Conservation (phyloP, 2,113 vertebrate genomes). For the Eonycteris spelaea region DNA sequence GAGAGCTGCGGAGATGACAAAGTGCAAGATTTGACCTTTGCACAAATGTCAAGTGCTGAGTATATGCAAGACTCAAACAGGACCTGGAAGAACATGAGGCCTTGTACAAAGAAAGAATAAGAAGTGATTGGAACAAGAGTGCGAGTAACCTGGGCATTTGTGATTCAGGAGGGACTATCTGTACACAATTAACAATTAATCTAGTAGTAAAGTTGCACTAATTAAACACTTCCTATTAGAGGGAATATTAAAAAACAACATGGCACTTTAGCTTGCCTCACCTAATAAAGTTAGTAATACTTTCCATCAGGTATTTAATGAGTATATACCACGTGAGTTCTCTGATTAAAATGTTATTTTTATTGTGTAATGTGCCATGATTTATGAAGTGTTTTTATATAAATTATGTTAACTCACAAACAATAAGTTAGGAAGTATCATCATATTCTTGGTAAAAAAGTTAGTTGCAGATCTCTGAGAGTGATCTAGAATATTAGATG, state of each 20-base stretch:
- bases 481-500: not conserved
- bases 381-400: not conserved
- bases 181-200: not conserved
- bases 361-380: not conserved
- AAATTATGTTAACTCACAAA: not conserved
- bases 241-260: not conserved
- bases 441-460: not conserved
- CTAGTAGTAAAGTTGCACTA: not conserved
- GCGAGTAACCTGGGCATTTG: not conserved
- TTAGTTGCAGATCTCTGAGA: not conserved
- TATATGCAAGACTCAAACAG: not conserved
- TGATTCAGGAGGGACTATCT: not conserved
- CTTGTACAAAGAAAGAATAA: not conserved
- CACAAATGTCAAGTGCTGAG: not conserved
- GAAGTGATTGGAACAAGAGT: not conserved
- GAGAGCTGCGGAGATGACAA: not conserved
- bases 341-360: not conserved
- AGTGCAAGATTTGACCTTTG: not conserved
- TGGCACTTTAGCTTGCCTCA: not conserved
- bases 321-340: not conserved
- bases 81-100: not conserved
- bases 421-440: not conserved
- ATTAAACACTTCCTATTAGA: not conserved
- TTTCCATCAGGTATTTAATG: not conserved
- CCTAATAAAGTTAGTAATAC: not conserved